Evolutionary conservation across 2,113 vertebrate genomes (phyloP), one percentile per base, ranked within the genome.

Genomic region (Tragelaphus strepsiceros): DNA sequence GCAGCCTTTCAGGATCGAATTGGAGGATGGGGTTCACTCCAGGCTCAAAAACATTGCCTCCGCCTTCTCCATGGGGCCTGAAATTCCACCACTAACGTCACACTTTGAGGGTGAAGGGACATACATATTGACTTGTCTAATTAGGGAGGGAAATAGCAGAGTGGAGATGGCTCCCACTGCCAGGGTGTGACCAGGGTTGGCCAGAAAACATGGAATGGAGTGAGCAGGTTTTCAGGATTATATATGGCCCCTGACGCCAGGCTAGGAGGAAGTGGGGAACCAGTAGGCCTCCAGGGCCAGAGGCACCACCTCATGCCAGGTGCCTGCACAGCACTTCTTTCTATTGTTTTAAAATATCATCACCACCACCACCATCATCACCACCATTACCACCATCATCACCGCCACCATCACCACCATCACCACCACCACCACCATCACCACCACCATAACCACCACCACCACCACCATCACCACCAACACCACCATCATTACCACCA

Each of bases 361-460:
- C 39, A 30, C 0, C 19, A 39, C 1, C 32, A 19, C 0, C 61
- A 22, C 0, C 35, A 8, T 0, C 86, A 59, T 0, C 46, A 35
- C 0, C 61, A 74, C 0, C 10, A 15, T 0, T 28, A 61, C 12
- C 53, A 24, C 0, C 32, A 39, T 1, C 32, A 14, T 0, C 59
- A 28, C 1, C 35, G 21, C 0, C 16, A 15, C 0, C 85, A 26
- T 0, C 6, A 7, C 32, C 39, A 22, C 0, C 8, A 17, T 0
- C 32, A 9, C 0, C 59, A 28, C 0, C 28, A 15, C 0, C 77
- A 59, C 0, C 58, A 59, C 4, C 58, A 26, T 0, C 26, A 26
- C 0, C 10, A 19, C 1, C 71, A 78, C 0, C n/a, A 64, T 0
- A 7, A 6, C 64, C 49, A 28, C 0, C 30, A n/a, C 1, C 28